Base-by-base conservation (phyloP, 2,797 vertebrate genomes). In the Anguilla megastoma region DNA sequence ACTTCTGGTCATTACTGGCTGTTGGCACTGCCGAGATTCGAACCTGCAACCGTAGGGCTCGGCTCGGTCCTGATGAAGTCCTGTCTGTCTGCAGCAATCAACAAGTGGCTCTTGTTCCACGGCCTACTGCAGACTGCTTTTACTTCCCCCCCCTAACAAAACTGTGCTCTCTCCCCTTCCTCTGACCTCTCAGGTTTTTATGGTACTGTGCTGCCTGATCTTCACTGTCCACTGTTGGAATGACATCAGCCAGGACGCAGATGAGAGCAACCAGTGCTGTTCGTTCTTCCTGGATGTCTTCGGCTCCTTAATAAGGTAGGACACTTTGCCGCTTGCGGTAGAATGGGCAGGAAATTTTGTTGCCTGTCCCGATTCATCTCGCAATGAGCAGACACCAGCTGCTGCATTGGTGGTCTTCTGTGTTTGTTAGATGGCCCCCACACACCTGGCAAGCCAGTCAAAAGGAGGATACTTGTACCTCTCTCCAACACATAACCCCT, bases 301-400 rank as follows among this genome's bases (percentile, higher is more conserved):
- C 87, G 93, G 94, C 91, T 89, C 91, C 87, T 89, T 91, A 91
- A 88, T 91, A 93, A 91, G 95, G 96, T 96, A 94, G 10, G 89
- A 41, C 30, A 36, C 33, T 8, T 10, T 30, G 33, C 8, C 21
- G 27, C 48, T 21, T 87, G 36, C 50, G 58, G 41, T n/a, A 52
- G 2, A 18, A 10, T 8, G 30, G 56, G 27, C 14, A 27, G 58
- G 58, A 24, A 24, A 8, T 6, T 24, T 0, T 58, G 56, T 3
- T 58, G 56, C 58, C 58, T 18, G 16, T 24, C 0, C 16, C 18
- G 21, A 21, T 24, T 60, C 2, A 21, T 4, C 21, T 21, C 18
- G 21, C 58, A 58, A 18, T 14, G 56, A 58, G 10, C 9, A 58
- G 12, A 58, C 10, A 3, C 56, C 12, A 18, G 14, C 56, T 58